Base-by-base conservation (phyloP, 2,888 invertebrate genomes). In the Didymodactylos carnosus region DNA sequence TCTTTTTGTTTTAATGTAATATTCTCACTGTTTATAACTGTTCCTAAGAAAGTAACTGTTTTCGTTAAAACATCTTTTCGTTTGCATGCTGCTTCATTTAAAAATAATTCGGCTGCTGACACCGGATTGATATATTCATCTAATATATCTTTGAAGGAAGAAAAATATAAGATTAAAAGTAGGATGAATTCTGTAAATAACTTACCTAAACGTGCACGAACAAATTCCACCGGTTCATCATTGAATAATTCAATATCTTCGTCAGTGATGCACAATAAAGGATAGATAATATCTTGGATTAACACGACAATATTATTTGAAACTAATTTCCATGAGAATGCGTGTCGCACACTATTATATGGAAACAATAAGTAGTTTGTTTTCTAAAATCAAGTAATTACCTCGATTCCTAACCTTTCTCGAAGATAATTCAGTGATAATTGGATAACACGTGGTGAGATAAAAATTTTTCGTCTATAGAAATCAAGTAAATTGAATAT, bases 91-190 rank as follows among this genome's bases (percentile, higher is more conserved):
- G 92, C 89, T 80, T 91, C 89, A 29, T 98, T 86, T 43, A 98
- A 86, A 62, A 62, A 62, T 0, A 89, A 88, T 83, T 94, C 92
- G 0, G 97, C 95, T 8, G 95, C 94, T 71, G 90, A 90, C 70
- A 94, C 91, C 0, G 97, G 95, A 6, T 94, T 93, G 35, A 94
- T 89, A 82, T 92, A 94, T 82, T 98, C 97, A 84, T 95, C 95
- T 83, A 94, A 94, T 77, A 93, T 90, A 84, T 97, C 94, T 53
- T n/a, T n/a, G n/a, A n/a, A n/a, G n/a, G 62, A 76, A 46, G 41
- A 35, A 72, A 70, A 73, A 40, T 49, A 27, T 25, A 69, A 71
- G 43, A 49, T 19, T 23, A 49, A 23, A 49, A 16, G 23, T 49
- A 23, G 2, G 6, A 10, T 49, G 7, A 19, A 8, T 49, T 46